Conservation (phyloP, 2,888 invertebrate species). For the Dascillus cervinus region DNA sequence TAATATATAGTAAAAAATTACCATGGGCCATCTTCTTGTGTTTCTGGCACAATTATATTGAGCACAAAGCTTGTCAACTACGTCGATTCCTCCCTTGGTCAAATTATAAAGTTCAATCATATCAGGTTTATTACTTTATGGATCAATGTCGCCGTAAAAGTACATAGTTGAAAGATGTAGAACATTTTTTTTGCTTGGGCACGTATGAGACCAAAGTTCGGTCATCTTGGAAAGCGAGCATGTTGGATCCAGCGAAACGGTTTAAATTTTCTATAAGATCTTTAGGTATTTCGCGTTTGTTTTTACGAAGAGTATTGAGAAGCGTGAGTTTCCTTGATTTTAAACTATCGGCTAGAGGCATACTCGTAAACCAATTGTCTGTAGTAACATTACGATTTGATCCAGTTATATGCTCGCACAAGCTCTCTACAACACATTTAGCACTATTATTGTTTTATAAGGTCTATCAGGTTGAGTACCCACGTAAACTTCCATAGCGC, state of each 20-base stretch:
- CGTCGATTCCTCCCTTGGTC: no score
- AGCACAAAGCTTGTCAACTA: constrained; percentile 21
- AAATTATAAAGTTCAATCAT: no score
- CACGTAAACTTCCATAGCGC: constrained; percentile 18
- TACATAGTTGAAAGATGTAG: constrained; percentile 22
- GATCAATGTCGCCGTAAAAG: constrained; percentile 21
- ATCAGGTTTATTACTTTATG: constrained; percentile 21
- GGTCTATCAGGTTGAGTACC: constrained; percentile 15
- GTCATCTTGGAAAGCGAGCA: constrained; percentile 21
- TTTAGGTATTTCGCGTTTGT: constrained; percentile 6
- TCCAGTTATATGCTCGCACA: constrained; percentile 16
- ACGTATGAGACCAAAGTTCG: constrained; percentile 23
- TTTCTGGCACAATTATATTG: constrained; percentile 20
- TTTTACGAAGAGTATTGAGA: constrained; percentile 8
- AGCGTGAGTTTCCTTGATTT: constrained; percentile 1
- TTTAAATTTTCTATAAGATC: no score
- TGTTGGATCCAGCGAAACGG: constrained; percentile 4
- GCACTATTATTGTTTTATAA: constrained; percentile 10
- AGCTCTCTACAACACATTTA: constrained; percentile 17
- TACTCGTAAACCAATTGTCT: no score
- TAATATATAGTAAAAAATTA: constrained; percentile 14
- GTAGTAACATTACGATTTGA: constrained; percentile 17
- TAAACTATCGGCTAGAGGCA: neutral
- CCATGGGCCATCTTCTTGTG: constrained; percentile 24
- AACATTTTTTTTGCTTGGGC: constrained; percentile 22